phyloP scores from a whole-genome alignment of 2,113 vertebrate genomes.

The Coregonus clupeaformis region DNA sequence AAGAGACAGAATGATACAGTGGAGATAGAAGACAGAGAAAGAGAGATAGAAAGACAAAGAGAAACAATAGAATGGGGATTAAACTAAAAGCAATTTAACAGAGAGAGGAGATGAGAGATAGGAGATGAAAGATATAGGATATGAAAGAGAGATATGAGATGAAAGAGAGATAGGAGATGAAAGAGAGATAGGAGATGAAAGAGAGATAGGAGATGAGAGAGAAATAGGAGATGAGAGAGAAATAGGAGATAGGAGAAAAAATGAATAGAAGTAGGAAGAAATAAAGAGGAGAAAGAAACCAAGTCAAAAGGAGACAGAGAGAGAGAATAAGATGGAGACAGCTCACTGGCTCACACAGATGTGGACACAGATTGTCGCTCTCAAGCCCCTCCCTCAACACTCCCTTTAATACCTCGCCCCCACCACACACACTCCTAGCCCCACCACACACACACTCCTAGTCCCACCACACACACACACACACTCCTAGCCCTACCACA shows the following conservation, averaged over 20 bases:
- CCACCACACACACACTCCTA: constrained; percentile 52
- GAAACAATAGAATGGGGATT: constrained; percentile 5
- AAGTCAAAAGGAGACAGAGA: background rate
- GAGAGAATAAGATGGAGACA: constrained; percentile 26
- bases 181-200: no score
- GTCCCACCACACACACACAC: no score
- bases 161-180: no score
- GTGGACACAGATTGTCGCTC: constrained; percentile 51
- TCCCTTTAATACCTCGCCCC: constrained; percentile 60
- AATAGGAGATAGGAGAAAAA: background rate
- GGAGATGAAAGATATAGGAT: no score
- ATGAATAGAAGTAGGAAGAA: constrained; percentile 13
- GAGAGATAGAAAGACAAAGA: background rate
- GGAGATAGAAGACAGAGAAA: background rate
- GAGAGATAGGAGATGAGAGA: no score
- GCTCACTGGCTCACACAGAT: constrained; percentile 55
- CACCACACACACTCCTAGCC: constrained; percentile 9
- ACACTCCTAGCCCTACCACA: constrained; percentile 26
- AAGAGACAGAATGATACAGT: background rate
- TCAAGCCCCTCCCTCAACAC: constrained; percentile 42
- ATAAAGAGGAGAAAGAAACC: constrained; percentile 13
- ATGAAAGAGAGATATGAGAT: background rate
- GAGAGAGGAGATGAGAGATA: background rate
- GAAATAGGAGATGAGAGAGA: no score
- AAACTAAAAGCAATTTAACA: background rate